Percentiles rank a stretch among this genome's conserved stretches.
Evolutionary conservation across 2,888 invertebrate species (phyloP).

Genomic region (Uropetala carovei): DNA sequence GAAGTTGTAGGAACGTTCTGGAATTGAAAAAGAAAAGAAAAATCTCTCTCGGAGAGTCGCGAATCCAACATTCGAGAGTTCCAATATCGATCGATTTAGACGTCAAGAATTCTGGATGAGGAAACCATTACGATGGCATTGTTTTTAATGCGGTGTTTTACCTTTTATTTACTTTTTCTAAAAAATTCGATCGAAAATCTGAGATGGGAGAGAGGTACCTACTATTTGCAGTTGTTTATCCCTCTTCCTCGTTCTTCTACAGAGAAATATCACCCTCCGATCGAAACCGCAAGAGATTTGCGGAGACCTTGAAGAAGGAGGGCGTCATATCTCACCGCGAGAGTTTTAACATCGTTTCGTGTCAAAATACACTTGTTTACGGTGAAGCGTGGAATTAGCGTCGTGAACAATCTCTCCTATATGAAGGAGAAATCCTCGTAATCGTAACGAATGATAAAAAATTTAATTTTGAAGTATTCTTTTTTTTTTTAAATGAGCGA

Average conservation of each 20-base stretch:
- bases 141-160: not conserved
- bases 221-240: not conserved
- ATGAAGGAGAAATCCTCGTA: no score
- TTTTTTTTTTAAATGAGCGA: no score
- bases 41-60: not conserved
- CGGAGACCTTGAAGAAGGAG: no score
- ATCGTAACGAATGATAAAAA: no score
- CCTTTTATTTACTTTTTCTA: not conserved
- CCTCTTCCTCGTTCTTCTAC: no score
- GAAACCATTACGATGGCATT: not conserved
- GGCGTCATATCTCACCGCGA: not conserved
- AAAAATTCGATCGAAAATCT: not conserved
- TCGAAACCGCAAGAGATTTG: no score
- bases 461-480: no score
- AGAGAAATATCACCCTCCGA: no score
- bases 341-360: not conserved
- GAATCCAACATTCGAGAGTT: not conserved
- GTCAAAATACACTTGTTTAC: no score
- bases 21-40: not conserved
- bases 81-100: not conserved
- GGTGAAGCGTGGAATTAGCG: no score
- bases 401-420: no score
- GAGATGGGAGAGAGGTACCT: not conserved
- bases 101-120: not conserved
- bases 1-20: not conserved